Conservation (phyloP, 64 coral and sea anemone species). For the Dendrophyllia cribrosa region DNA sequence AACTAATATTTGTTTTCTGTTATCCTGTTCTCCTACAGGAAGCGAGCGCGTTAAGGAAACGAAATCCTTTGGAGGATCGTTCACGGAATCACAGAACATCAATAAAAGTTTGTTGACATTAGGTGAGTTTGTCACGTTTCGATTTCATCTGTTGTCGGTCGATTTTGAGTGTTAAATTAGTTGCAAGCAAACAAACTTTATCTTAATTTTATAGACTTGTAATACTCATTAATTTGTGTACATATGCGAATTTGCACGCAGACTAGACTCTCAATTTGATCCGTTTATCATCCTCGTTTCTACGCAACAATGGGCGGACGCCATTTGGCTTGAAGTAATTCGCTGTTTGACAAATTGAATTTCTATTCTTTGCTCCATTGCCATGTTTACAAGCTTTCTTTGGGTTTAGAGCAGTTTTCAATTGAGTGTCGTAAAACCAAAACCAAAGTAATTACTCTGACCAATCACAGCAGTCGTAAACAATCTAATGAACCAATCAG, state of each 20-base stretch:
- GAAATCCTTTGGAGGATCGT: slow-evolving; percentile 84
- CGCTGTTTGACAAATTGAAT: too few species aligned
- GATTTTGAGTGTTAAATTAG: neutral
- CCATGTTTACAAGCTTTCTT: neutral
- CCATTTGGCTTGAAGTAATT: neutral
- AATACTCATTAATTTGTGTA: neutral
- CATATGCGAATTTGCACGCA: too few species aligned
- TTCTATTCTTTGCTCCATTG: neutral
- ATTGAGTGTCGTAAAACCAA: too few species aligned
- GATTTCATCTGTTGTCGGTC: neutral
- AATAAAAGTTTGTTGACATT: slow-evolving; percentile 97
- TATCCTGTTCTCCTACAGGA: slow-evolving; percentile 29
- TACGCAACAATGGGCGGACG: neutral
- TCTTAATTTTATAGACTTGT: neutral
- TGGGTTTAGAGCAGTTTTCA: too few species aligned
- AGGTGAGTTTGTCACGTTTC: slow-evolving; percentile 47
- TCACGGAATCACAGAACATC: slow-evolving; percentile 97
- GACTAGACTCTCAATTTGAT: neutral
- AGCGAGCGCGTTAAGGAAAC: slow-evolving; percentile 98
- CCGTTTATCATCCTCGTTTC: neutral
- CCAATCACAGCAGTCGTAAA: too few species aligned
- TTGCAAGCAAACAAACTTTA: neutral
- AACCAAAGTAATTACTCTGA: too few species aligned
- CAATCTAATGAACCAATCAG: too few species aligned
- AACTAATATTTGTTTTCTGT: too few species aligned